Evolutionary conservation across 2,888 invertebrate genomes (phyloP), one percentile per base, ranked within the genome.

Genomic region (Operophtera brumata): DNA sequence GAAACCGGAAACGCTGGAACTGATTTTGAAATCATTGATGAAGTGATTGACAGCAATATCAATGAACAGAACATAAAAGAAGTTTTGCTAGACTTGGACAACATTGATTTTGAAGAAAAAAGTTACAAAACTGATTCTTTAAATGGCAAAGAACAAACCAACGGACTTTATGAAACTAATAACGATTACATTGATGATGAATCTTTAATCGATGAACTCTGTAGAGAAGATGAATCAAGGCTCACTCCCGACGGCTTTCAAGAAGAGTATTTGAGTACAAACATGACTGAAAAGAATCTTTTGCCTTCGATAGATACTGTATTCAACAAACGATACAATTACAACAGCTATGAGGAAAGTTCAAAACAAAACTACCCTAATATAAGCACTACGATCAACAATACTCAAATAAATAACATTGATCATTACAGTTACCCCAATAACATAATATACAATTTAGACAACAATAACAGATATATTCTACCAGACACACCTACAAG

Each of bases 361-460:
- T 66, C 70, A 47, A 64, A 71, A 26, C 71, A 72, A 40, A 65
- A 66, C 51, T 60, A 70, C 47, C 66, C 58, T 37, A 65, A 64
- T 61, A 67, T 62, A 54, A 61, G 65, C 13, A 63, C 67, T 41
- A 57, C 59, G 47, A 57, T 73, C 28, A 61, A 70, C 45, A 70
- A 69, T 52, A 68, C 56, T 53, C 65, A 67, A 53, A 52, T 80
- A 2, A 74, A 78, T 56, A 91, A 80, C 62, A 57, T 90, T 55
- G 91, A 90, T 50, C 85, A 85, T 51, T 91, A 86, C 47, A 90
- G 89, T 57, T 90, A 91, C 63, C 88, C 89, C 0, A 88, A 90
- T 48, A 91, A 90, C 46, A 80, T 89, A 47, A 67, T 89, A 1
- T 82, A 83, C 34, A 88, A 87, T 65, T 69, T 90, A 54, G 86